Conservation (phyloP, 1,140 invertebrate species). For the Leptinotarsa undecemlineata region DNA sequence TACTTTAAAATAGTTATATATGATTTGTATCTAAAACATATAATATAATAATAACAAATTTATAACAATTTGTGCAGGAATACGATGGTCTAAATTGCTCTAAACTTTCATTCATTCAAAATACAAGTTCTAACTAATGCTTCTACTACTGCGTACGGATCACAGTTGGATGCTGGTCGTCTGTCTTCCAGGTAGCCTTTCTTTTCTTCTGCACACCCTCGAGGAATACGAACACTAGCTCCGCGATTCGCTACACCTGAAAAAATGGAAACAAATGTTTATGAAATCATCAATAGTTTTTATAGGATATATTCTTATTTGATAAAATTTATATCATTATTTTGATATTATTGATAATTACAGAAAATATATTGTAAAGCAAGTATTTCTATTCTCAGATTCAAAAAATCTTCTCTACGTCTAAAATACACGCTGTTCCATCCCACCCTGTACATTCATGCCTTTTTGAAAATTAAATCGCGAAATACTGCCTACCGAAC, state of each 20-base stretch:
- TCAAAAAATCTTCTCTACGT: no score
- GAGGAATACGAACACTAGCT: conserved; percentile 81
- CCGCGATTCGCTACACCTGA: conserved; percentile 78
- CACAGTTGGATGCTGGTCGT: conserved; percentile 89
- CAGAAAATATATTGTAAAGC: no score
- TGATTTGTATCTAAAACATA: neutral
- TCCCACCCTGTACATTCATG: no score
- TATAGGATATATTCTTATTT: no score
- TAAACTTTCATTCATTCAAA: conserved; percentile 61
- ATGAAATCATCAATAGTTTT: no score
- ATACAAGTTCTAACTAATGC: conserved; percentile 67
- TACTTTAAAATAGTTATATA: neutral
- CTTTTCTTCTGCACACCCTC: conserved; percentile 81
- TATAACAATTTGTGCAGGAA: neutral
- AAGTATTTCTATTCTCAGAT: no score
- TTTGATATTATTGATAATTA: no score
- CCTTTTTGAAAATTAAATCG: no score
- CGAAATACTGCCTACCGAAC: no score
- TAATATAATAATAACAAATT: neutral
- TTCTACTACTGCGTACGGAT: conserved; percentile 76
- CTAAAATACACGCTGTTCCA: no score
- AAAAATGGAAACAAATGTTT: conserved; percentile 17
- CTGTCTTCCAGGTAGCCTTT: conserved; percentile 93
- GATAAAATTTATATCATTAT: no score
- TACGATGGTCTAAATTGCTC: neutral